Evolutionary conservation across 2,888 invertebrate genomes (phyloP), one percentile per base, ranked within the genome.

Genomic region (Kryphioiulus occultus): DNA sequence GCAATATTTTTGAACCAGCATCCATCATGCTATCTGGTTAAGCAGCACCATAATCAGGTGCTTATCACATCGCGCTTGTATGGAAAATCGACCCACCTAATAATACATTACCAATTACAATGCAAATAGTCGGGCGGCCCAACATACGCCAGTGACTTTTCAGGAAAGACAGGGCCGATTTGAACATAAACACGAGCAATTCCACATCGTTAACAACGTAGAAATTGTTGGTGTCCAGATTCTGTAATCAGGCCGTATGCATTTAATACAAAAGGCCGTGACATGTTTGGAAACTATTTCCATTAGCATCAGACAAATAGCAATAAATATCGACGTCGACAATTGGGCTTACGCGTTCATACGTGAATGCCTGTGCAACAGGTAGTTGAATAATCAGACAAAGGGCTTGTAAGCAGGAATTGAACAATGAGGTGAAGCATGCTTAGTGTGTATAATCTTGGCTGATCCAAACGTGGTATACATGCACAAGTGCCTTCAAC

Each of bases 191-290:
- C 92, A 99, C 96, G 95, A 99, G 96, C 93, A 99, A 95, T 93
- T 98, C 97, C 93, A 96, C 96, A 94, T 99, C 99, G 92, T 98
- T 97, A 92, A 98, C 98, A 92, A 99, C 96, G 95, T 99, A 99
- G 95, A 98, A 99, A 92, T 97, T 96, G 92, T 96, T 96, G 94
- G 96, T 96, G 94, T 99, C 99, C 94, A 98, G 97, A 94, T 98
- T 97, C 98, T 99, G 94, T 85, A 88, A 89, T 89, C 32, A 87
- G 82, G 78, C 78, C 78, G 30, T 15, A 22, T 78, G 15, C 78
- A 78, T 78, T 78, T 78, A 30, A 78, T 78, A 30, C 15, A 22
- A 78, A 78, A 30, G 26, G 78, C 78, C 26, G 30, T 30, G 30
- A 5, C 30, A 78, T 30, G 12, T 78, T 78, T 78, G 4, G 15